Percentiles rank a stretch among this genome's conserved stretches.
Evolutionary conservation across 2,888 invertebrate genomes (phyloP).

Genomic region (Heliothis peltigera): DNA sequence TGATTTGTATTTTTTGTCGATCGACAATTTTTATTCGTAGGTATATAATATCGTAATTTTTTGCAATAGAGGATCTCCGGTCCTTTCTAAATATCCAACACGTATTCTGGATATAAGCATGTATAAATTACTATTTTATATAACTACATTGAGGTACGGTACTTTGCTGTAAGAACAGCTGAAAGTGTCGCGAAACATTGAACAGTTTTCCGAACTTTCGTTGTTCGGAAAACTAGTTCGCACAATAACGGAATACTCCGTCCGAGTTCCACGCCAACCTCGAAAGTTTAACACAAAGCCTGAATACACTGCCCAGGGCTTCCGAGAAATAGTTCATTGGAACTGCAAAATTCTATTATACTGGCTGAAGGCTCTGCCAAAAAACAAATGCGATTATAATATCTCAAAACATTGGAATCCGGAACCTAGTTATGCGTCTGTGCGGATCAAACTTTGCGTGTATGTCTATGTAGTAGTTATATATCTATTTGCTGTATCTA

Average conservation of each 20-base stretch:
- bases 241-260: neutral
- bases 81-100: too few relatives aligned
- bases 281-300: neutral
- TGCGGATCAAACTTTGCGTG: neutral
- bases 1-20: neutral
- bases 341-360: slow-evolving; percentile 2
- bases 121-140: too few relatives aligned
- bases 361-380: slow-evolving; percentile 13
- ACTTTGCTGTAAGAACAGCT: neutral
- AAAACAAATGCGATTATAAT: neutral
- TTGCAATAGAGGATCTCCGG: neutral
- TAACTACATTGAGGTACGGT: too few relatives aligned
- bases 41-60: neutral
- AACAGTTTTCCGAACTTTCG: slow-evolving; percentile 2
- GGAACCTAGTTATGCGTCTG: neutral
- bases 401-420: neutral
- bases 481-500: neutral
- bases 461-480: neutral
- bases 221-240: neutral
- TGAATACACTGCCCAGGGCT: neutral
- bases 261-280: neutral
- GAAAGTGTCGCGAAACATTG: slow-evolving; percentile 1
- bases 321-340: neutral
- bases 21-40: neutral
- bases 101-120: too few relatives aligned